A percentile compares a stretch with the other conserved stretches of the same genome.
These are phyloP conservation scores for Tetragonisca angustula DNA, from an alignment of 2,888 invertebrate species.

Conservation along the genomic window DNA sequence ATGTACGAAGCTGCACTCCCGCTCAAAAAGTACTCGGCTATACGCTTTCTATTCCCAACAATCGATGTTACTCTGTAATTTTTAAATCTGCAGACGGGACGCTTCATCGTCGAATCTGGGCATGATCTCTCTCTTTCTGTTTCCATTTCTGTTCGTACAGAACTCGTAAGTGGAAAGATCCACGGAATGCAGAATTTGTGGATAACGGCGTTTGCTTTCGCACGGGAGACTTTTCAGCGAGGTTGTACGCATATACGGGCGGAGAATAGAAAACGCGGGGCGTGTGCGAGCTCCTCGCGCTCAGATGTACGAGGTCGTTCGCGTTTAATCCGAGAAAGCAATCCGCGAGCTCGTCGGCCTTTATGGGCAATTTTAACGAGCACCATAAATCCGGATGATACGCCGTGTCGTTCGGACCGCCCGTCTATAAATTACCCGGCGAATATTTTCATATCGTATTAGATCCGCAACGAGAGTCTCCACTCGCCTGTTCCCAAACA, in stretches of 20 bases:
- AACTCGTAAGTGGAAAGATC: too few relatives aligned
- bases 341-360: slow-evolving; percentile 47
- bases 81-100: too few relatives aligned
- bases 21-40: too few relatives aligned
- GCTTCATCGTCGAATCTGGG: too few relatives aligned
- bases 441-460: slow-evolving; percentile 47
- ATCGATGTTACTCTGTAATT: too few relatives aligned
- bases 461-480: slow-evolving; percentile 7
- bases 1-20: slow-evolving; percentile 2
- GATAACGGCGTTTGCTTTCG: too few relatives aligned
- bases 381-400: slow-evolving; percentile 56
- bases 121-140: too few relatives aligned
- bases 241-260: slow-evolving; percentile 8
- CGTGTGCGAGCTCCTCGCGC: not conserved
- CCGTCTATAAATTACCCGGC: slow-evolving; percentile 42
- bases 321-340: slow-evolving; percentile 59
- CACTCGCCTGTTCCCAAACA: not conserved
- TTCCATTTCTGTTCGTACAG: too few relatives aligned
- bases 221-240: too few relatives aligned
- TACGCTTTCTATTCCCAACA: too few relatives aligned
- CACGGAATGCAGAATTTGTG: too few relatives aligned
- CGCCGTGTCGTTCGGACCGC: slow-evolving; percentile 45
- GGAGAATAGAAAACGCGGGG: slow-evolving; percentile 40
- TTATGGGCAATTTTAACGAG: slow-evolving; percentile 61
- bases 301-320: not conserved